Base-by-base conservation (phyloP, 2,888 invertebrate genomes). In the Endotricha flammealis region DNA sequence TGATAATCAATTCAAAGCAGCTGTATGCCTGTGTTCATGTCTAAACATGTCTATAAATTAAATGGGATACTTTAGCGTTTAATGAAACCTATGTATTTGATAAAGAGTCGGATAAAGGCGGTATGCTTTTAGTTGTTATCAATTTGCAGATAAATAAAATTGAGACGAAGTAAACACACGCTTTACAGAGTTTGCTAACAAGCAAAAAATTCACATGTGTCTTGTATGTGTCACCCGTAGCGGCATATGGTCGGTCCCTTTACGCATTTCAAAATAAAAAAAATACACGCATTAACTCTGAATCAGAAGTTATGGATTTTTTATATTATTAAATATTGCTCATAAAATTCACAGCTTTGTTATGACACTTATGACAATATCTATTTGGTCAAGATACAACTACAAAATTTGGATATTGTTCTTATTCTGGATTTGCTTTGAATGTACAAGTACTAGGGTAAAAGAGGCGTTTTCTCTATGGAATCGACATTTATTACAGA, bases 191-290 rank as follows among this genome's bases (percentile, higher is more conserved):
- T 41, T 38, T 40, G 38, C 49, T 36, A 43, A 44, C 43, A 45
- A 58, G 50, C 64, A 66, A 68, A 67, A 68, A 62, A 44, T 57
- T 51, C 57, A 64, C 71, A 75, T 53, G 68, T 70, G 68, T 57
- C 56, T 57, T 53, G 53, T 64, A 68, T 72, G 67, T 78, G 77
- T 75, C 74, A 74, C 70, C 60, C 47, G 29, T 38, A 32, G 40
- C 43, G 53, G 53, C 66, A 71, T 67, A 67, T 71, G 71, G 66
- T 51, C 48, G 48, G 46, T 23, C 39, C 52, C 45, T 52, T 37
- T 31, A 41, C 35, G 38, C 33, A 32, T 39, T 36, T 29, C 38
- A 32, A 44, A 48, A 52, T 57, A 57, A 63, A 52, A 54, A 53
- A 57, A 62, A 54, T n/a, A n/a, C n/a, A n/a, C n/a, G 50, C 22